Conservation (phyloP, 2,113 vertebrate species). For the Grallaria varia region DNA sequence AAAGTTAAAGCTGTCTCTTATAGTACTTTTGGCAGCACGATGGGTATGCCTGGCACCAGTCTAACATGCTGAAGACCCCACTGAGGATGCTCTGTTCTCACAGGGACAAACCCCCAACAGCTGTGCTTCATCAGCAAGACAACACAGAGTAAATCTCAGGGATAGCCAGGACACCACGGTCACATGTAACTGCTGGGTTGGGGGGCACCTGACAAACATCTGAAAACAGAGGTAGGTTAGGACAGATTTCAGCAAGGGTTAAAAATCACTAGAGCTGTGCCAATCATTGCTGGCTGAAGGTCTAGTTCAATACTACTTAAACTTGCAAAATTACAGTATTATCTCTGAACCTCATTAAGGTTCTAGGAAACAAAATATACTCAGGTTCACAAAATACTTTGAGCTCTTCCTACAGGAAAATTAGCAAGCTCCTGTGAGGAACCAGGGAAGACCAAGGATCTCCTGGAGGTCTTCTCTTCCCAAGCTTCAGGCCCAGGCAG, state of each 20-base stretch:
- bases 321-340: rapidly evolving
- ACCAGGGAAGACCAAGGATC: neutral
- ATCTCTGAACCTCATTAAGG: neutral
- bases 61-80: neutral
- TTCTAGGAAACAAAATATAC: neutral
- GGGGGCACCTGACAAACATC: neutral
- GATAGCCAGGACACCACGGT: rapidly evolving
- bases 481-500: neutral
- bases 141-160: neutral
- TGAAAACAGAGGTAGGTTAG: neutral
- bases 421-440: neutral
- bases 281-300: neutral
- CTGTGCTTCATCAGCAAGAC: neutral
- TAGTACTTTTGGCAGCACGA: neutral
- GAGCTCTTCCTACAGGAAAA: neutral
- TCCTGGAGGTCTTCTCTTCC: neutral
- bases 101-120: neutral
- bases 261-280: neutral
- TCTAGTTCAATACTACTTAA: neutral
- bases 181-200: rapidly evolving
- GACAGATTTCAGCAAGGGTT: neutral
- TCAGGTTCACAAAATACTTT: neutral
- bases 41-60: neutral
- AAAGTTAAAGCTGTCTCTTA: neutral
- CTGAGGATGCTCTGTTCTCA: neutral